Conservation (phyloP, 2,888 invertebrate genomes). For the Hypsopygia costalis region DNA sequence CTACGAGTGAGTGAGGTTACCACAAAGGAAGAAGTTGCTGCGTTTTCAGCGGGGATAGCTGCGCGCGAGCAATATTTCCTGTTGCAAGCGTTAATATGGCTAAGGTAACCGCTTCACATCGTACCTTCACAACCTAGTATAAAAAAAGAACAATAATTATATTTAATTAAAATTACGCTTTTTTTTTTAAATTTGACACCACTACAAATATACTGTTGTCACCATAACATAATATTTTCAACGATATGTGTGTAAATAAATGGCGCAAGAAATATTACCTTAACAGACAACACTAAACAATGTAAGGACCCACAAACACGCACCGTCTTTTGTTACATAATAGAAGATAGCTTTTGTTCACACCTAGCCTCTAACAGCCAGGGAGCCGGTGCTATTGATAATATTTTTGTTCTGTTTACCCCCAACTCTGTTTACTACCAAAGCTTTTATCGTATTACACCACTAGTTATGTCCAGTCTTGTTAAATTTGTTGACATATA, state of each 20-base stretch:
- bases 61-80: too few relatives aligned
- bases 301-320: slow-evolving; percentile 7
- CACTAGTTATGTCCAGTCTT: slow-evolving; percentile 5
- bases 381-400: slow-evolving; percentile 17
- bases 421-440: slow-evolving; percentile 2
- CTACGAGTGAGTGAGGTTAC: too few relatives aligned
- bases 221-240: too few relatives aligned
- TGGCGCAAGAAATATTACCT: slow-evolving; percentile 5
- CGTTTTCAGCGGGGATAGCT: too few relatives aligned
- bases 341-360: slow-evolving; percentile 15
- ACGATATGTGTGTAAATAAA: slow-evolving; percentile 13
- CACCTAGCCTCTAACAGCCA: slow-evolving; percentile 20
- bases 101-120: too few relatives aligned
- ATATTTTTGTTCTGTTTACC: slow-evolving; percentile 20
- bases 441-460: slow-evolving; percentile 9
- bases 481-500: slow-evolving; percentile 8
- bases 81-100: too few relatives aligned
- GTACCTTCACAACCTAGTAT: too few relatives aligned
- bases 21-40: too few relatives aligned
- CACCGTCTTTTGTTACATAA: slow-evolving; percentile 15
- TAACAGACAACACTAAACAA: slow-evolving; percentile 1
- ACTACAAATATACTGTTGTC: too few relatives aligned
- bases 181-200: too few relatives aligned
- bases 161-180: too few relatives aligned
- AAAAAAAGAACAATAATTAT: too few relatives aligned